phyloP scores from a whole-genome alignment of 1,140 invertebrate genomes.

The Drosophila nannoptera region DNA sequence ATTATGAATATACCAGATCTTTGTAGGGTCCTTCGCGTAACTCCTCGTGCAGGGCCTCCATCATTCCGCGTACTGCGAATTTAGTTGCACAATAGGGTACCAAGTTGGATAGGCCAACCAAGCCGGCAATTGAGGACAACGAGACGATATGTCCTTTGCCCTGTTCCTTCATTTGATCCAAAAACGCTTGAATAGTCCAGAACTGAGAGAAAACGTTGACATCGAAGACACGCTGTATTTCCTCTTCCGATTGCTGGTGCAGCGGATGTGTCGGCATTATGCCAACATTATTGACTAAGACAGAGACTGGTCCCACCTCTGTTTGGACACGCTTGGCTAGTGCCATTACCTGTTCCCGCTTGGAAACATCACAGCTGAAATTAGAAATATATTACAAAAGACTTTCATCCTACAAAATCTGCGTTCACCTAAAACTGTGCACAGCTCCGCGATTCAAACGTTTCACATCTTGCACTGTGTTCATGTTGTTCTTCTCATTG shows the following conservation, averaged over 20 bases:
- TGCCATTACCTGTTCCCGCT: constrained; percentile 81
- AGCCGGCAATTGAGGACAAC: constrained; percentile 88
- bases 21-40: constrained; percentile 80
- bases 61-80: constrained; percentile 87
- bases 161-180: constrained; percentile 86
- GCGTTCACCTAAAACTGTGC: constrained; percentile 81
- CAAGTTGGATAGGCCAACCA: constrained; percentile 85
- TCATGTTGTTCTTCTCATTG: constrained; percentile 85
- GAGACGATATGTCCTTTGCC: constrained; percentile 89
- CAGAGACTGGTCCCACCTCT: constrained; percentile 84
- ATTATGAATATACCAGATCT: constrained; percentile 44
- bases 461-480: constrained; percentile 83
- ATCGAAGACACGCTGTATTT: constrained; percentile 84
- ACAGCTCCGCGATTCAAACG: constrained; percentile 80
- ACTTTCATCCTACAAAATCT: not conserved
- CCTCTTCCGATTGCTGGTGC: constrained; percentile 81
- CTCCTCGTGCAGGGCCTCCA: constrained; percentile 87
- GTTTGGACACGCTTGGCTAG: constrained; percentile 81
- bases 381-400: not conserved
- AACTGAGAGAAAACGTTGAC: constrained; percentile 87
- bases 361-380: constrained; percentile 85
- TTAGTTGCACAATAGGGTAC: constrained; percentile 91
- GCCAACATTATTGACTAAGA: constrained; percentile 89
- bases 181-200: constrained; percentile 88
- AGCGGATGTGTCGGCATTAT: constrained; percentile 86